These are phyloP conservation scores for Lontra canadensis DNA, from an alignment of 2,113 vertebrate species.

Conservation along the genomic window DNA sequence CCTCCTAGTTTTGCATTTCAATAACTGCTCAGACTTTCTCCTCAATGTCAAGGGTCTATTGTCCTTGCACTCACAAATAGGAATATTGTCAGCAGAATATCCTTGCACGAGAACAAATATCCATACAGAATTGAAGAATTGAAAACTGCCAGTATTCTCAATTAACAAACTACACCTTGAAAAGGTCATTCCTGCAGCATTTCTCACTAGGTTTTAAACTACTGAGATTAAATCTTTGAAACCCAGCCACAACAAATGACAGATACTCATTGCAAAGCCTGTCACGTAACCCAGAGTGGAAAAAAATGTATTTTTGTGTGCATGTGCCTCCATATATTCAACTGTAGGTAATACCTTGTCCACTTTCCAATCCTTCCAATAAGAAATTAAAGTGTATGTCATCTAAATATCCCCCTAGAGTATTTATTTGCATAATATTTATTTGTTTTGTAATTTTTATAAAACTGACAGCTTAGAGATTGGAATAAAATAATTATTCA, in stretches of 20 bases:
- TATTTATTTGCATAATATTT: conserved; percentile 61
- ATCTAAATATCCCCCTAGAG: not conserved
- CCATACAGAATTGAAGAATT: not conserved
- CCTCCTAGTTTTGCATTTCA: not conserved
- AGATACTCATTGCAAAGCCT: not conserved
- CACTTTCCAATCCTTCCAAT: conserved; percentile 24
- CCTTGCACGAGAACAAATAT: not conserved
- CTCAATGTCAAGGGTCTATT: not conserved
- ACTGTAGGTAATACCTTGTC: not conserved
- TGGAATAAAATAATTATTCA: conserved; percentile 75
- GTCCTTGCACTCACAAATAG: not conserved
- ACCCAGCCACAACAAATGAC: not conserved
- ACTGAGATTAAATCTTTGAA: conserved; percentile 9
- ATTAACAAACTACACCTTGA: conserved; percentile 50
- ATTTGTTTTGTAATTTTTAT: conserved; percentile 62
- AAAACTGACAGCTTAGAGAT: conserved; percentile 57
- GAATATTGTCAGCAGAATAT: conserved; percentile 9
- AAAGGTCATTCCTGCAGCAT: conserved; percentile 44
- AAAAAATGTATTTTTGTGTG: not conserved
- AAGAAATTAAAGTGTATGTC: conserved; percentile 38
- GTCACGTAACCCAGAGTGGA: not conserved
- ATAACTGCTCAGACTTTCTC: not conserved
- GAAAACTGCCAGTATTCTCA: not conserved
- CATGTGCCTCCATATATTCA: not conserved
- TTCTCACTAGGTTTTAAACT: conserved; percentile 19